Percentiles rank a stretch among this genome's conserved stretches.
phyloP scores from a whole-genome alignment of 2,888 invertebrate species.

The Caenorhabditis wallacei region DNA sequence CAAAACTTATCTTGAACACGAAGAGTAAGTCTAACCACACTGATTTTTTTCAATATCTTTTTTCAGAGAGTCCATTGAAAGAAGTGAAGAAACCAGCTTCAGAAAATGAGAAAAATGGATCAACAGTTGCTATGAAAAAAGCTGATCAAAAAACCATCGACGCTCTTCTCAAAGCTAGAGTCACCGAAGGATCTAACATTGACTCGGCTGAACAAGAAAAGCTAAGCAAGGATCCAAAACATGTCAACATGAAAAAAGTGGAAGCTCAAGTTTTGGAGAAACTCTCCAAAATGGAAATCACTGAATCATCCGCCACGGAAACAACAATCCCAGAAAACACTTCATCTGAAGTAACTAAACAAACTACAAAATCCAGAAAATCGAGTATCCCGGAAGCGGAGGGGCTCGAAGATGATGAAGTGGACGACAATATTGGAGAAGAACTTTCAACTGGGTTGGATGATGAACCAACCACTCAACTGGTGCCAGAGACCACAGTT shows the following conservation, averaged over 20 bases:
- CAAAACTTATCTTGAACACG: conserved; percentile 55
- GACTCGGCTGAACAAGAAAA: conserved; percentile 29
- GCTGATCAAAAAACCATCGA: conserved; percentile 42
- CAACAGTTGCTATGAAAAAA: too few species aligned
- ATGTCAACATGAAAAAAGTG: conserved; percentile 50
- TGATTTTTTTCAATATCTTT: not conserved
- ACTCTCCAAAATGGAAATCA: conserved; percentile 48
- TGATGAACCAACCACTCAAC: conserved; percentile 42
- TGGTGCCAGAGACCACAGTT: conserved; percentile 32
- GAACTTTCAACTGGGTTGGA: conserved; percentile 46
- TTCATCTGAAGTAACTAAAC: conserved; percentile 25
- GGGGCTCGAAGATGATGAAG: conserved; percentile 70
- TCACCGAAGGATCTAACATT: conserved; percentile 9
- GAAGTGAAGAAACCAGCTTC: conserved; percentile 13
- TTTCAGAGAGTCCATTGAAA: conserved; percentile 36
- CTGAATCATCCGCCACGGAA: conserved; percentile 27
- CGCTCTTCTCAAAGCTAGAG: conserved; percentile 20
- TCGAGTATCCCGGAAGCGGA: conserved; percentile 74
- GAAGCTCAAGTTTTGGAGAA: conserved; percentile 47
- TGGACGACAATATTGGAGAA: conserved; percentile 54
- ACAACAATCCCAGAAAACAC: not conserved
- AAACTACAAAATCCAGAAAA: conserved; percentile 26
- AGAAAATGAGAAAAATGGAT: too few species aligned
- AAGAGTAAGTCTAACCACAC: conserved; percentile 32
- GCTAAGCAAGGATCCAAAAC: conserved; percentile 25